Evolutionary conservation across 2,888 invertebrate genomes (phyloP).

Genomic region (Microchrysa polita): DNA sequence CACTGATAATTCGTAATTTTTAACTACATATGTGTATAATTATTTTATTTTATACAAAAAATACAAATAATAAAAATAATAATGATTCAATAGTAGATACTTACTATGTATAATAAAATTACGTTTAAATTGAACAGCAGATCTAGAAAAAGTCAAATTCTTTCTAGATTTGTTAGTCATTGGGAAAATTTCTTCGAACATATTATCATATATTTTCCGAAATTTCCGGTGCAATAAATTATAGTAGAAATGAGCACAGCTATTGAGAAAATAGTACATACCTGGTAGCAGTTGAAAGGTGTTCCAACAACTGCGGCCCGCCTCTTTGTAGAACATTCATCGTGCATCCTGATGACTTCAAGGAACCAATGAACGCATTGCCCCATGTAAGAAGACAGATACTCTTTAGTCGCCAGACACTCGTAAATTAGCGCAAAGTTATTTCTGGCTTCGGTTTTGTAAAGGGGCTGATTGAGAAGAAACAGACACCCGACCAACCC

Average conservation of each 20-base stretch:
- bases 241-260: background rate
- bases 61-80: too few species aligned
- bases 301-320: slow-evolving; percentile 15
- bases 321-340: slow-evolving; percentile 10
- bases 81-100: too few species aligned
- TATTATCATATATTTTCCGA: background rate
- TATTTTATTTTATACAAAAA: too few species aligned
- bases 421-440: slow-evolving; percentile 37
- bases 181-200: too few species aligned
- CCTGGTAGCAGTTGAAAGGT: background rate
- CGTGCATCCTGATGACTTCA: background rate
- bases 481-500: slow-evolving; percentile 33
- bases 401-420: slow-evolving; percentile 36
- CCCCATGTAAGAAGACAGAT: slow-evolving; percentile 40
- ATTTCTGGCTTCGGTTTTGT: slow-evolving; percentile 43
- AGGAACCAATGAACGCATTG: slow-evolving; percentile 40
- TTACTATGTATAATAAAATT: too few species aligned
- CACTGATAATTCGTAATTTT: too few species aligned
- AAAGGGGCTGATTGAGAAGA: slow-evolving; percentile 42
- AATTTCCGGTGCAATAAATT: background rate
- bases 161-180: too few species aligned
- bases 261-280: too few species aligned
- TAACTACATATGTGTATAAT: too few species aligned
- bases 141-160: too few species aligned
- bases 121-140: too few species aligned